Evolutionary conservation across 2,888 invertebrate genomes (phyloP).

Genomic region (Tachina lurida): DNA sequence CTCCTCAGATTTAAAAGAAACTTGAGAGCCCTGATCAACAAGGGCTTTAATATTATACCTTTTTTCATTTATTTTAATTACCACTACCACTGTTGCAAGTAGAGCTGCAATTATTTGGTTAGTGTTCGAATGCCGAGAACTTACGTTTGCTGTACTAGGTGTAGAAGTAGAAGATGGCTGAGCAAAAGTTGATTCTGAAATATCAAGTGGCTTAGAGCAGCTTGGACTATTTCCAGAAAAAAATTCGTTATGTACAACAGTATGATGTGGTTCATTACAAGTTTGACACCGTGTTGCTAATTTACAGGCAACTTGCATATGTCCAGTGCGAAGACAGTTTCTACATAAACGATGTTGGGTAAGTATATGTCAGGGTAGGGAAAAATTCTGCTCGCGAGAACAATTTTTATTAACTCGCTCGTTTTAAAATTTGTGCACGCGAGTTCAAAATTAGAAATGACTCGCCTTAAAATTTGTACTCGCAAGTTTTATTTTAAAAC

Average conservation of each 20-base stretch:
- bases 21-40: slow-evolving; percentile 47
- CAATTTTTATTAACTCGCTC: no score
- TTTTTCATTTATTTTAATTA: slow-evolving; percentile 7
- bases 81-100: slow-evolving; percentile 39
- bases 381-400: no score
- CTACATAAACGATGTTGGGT: slow-evolving; percentile 37
- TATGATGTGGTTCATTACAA: slow-evolving; percentile 37
- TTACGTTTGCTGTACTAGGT: slow-evolving; percentile 16
- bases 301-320: slow-evolving; percentile 44
- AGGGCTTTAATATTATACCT: slow-evolving; percentile 40
- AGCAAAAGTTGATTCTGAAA: not conserved
- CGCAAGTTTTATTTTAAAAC: no score
- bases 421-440: no score
- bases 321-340: slow-evolving; percentile 53
- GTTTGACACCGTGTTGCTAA: slow-evolving; percentile 10
- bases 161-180: slow-evolving; percentile 21
- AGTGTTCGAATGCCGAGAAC: slow-evolving; percentile 14
- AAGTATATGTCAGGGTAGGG: no score
- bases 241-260: slow-evolving; percentile 35
- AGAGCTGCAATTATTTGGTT: slow-evolving; percentile 39
- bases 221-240: not conserved
- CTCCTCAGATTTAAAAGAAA: slow-evolving; percentile 48
- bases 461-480: no score
- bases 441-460: no score
- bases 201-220: not conserved